Base-by-base conservation (phyloP, 2,113 vertebrate species). In the Erinaceus europaeus region DNA sequence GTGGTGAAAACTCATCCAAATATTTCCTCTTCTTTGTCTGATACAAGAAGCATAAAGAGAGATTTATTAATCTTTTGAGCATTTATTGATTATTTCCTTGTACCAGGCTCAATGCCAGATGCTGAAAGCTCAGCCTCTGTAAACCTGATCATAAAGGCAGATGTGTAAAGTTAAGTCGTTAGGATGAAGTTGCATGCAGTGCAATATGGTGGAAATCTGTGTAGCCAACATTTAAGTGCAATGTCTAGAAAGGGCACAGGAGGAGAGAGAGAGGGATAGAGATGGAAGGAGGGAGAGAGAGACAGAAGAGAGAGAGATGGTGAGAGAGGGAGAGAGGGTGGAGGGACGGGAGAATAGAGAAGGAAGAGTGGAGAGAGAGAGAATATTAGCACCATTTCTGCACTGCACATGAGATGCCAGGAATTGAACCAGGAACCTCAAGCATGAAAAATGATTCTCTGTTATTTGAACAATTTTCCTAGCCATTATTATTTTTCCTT, bases 231-330 rank as follows among this genome's bases (percentile, higher is more conserved):
- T 40, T 57, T 48, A 2, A 3, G 44, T 7, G 5, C n/a, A 73
- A 48, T 21, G 6, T n/a, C 15, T 34, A 46, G 42, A 10, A 5
- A 0, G 18, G 23, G 27, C 40, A 18, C 0, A 27, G 21, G 17
- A 25, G 38, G 62, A 17, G 85, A 38, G 8, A 74, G 50, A 34
- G 23, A 29, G 15, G 21, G 15, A 23, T 15, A 21, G 7, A 11
- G 23, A 5, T 11, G 29, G 36, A 17, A 1, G 18, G 9, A 7
- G 38, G 15, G 6, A 2, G 3, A 1, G 8, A 5, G 21, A 0
- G 6, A 5, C 2, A 12, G 3, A n/a, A n/a, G n/a, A n/a, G n/a
- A n/a, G n/a, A n/a, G n/a, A n/a, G n/a, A n/a, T n/a, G n/a, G n/a
- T n/a, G 20, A 14, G 20, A 4, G 6, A n/a, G n/a, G n/a, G n/a